Evolutionary conservation across 1,140 invertebrate genomes (phyloP).

Genomic region (Cecropterus lyciades): DNA sequence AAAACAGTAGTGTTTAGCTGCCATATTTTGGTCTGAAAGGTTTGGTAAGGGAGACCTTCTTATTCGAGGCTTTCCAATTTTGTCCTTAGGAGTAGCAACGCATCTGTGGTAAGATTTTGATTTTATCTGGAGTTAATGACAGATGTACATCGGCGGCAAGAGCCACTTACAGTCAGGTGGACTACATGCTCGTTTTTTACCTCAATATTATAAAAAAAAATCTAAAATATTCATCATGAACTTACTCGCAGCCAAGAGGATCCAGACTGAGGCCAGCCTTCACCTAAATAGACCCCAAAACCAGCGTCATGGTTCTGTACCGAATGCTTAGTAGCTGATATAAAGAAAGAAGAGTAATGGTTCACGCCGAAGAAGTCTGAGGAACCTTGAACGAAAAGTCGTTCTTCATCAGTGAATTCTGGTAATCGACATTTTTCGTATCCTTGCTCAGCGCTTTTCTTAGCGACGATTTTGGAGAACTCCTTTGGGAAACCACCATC

Average conservation of each 20-base stretch:
- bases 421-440: slow-evolving; percentile 81
- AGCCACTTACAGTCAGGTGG: too few species aligned
- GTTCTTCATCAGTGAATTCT: slow-evolving; percentile 80
- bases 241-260: slow-evolving; percentile 50
- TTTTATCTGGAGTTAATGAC: too few species aligned
- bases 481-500: slow-evolving; percentile 86
- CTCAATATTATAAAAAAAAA: too few species aligned
- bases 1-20: too few species aligned
- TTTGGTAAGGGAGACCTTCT: too few species aligned
- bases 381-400: slow-evolving; percentile 83
- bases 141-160: too few species aligned
- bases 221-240: too few species aligned
- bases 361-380: slow-evolving; percentile 88
- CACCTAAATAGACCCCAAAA: slow-evolving; percentile 1
- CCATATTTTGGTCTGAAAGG: too few species aligned
- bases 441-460: slow-evolving; percentile 82
- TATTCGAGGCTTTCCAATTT: too few species aligned
- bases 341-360: slow-evolving; percentile 80
- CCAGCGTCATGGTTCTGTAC: slow-evolving; percentile 32
- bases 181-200: too few species aligned
- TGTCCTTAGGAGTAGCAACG: too few species aligned
- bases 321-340: slow-evolving; percentile 29
- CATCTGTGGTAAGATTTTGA: too few species aligned
- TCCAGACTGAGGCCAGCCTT: slow-evolving; percentile 41
- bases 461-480: slow-evolving; percentile 81